Evolutionary conservation across 2,888 invertebrate genomes (phyloP), one percentile per base, ranked within the genome.

Genomic region (Tachystola acroxantha): DNA sequence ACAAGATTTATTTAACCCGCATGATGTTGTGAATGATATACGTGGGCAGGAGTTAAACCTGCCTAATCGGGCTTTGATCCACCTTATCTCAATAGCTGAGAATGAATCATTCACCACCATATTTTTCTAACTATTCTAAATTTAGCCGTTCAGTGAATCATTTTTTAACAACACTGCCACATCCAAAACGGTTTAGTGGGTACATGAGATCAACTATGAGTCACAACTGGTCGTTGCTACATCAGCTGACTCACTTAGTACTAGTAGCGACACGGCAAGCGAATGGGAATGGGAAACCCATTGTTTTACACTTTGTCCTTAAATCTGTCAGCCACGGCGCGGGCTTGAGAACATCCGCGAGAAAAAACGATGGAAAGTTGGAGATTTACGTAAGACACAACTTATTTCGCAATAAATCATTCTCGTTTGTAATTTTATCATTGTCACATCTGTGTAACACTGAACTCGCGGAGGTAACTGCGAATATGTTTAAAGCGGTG

Each of bases 191-290:
- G 52, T 57, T 67, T 69, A 53, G 63, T 65, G 67, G 58, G 64
- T 68, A 60, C 51, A 58, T 60, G 65, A 73, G 64, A 68, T 64
- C 67, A 64, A 62, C 61, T 53, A 54, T 85, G 82, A 84, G 57
- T 85, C 80, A 85, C 60, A 47, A 46, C 55, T 59, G 60, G 69
- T 67, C 64, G 62, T 73, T 77, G 78, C 77, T 64, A 72, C 78
- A 79, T 68, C 75, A 76, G 79, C 79, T 82, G 84, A 84, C 77
- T 85, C 85, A 85, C 72, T 71, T 64, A 71, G 49, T 52, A 51
- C 41, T 49, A 49, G 43, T 49, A 37, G 45, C 48, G 56, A 55
- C 48, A n/a, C 45, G 40, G 40, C 50, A 45, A 45, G 43, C 61
- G 64, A 71, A 63, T 70, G 66, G 64, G 71, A 74, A 70, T 70